Percentiles rank a stretch among this genome's conserved stretches.
phyloP scores from a whole-genome alignment of 2,797 vertebrate species.

The Melanotaenia nigrans region DNA sequence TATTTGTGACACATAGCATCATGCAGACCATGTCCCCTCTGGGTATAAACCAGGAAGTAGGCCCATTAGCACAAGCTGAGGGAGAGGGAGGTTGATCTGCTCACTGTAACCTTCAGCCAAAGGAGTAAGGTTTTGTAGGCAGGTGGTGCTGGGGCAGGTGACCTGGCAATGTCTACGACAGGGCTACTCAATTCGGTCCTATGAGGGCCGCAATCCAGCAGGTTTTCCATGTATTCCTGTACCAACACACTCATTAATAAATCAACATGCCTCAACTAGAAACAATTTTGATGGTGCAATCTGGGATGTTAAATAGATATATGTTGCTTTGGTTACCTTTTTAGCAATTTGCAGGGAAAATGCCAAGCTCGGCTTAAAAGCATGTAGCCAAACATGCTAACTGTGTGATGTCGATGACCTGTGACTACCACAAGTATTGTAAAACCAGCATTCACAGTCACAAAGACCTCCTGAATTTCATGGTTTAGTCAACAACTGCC shows the following conservation, averaged over 20 bases:
- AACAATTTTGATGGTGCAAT: not conserved
- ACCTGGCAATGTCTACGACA: slow-evolving; percentile 7
- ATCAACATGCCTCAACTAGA: slow-evolving; percentile 6
- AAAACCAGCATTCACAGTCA: slow-evolving; percentile 43
- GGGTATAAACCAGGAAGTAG: slow-evolving; percentile 63
- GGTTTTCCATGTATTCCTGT: too few species aligned
- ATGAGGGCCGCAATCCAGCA: too few species aligned
- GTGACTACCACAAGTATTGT: slow-evolving; percentile 55
- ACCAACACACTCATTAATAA: not conserved
- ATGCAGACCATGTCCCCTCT: slow-evolving; percentile 64
- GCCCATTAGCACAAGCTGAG: slow-evolving; percentile 71
- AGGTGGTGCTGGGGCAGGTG: not conserved
- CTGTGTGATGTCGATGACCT: slow-evolving; percentile 64
- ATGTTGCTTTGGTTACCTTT: not conserved
- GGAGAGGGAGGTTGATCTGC: slow-evolving; percentile 40
- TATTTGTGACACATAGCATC: slow-evolving; percentile 70
- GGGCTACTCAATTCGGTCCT: too few species aligned
- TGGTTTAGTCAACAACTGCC: slow-evolving; percentile 60
- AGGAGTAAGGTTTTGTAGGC: slow-evolving; percentile 17
- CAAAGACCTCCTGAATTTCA: slow-evolving; percentile 64
- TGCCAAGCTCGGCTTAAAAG: not conserved
- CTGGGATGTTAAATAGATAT: not conserved
- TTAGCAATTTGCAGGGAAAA: not conserved
- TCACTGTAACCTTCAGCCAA: slow-evolving; percentile 51
- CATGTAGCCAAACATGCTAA: slow-evolving; percentile 27